Percentiles rank a stretch among this genome's conserved stretches.
These are phyloP conservation scores for Leptothorax acervorum DNA, from an alignment of 2,888 invertebrate species.

Conservation along the genomic window DNA sequence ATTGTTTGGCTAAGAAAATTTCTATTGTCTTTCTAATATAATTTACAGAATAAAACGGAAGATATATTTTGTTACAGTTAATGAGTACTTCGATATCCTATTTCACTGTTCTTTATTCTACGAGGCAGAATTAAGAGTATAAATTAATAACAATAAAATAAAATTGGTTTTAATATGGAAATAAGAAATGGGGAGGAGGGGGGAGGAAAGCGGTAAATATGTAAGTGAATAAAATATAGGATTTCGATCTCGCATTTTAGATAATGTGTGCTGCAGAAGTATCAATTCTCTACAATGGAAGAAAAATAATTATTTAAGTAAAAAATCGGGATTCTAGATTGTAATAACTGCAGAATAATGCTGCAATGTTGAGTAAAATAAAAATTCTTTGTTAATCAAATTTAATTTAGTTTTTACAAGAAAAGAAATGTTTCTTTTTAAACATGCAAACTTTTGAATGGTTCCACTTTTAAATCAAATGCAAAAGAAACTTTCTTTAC, in stretches of 20 bases:
- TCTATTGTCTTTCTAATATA: too few species aligned
- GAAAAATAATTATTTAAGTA: not conserved
- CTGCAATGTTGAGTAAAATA: not conserved
- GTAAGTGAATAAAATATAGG: too few species aligned
- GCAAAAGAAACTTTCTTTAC: too few species aligned
- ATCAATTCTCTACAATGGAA: not conserved
- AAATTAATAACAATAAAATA: not conserved
- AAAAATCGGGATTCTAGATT: not conserved
- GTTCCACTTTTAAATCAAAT: too few species aligned
- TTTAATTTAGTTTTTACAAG: not conserved
- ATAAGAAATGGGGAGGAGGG: fast-evolving
- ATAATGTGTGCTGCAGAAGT: not conserved
- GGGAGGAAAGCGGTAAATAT: not conserved
- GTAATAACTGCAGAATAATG: not conserved
- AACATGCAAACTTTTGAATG: too few species aligned
- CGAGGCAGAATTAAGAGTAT: too few species aligned
- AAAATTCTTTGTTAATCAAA: not conserved
- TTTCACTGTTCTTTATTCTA: too few species aligned
- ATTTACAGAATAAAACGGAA: too few species aligned
- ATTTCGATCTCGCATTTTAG: not conserved
- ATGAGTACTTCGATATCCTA: too few species aligned
- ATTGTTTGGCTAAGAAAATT: too few species aligned
- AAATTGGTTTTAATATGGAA: not conserved
- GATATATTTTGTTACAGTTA: too few species aligned
- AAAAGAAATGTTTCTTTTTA: too few species aligned